Base-by-base conservation (phyloP, 2,888 invertebrate genomes). In the Leuctra nigra region DNA sequence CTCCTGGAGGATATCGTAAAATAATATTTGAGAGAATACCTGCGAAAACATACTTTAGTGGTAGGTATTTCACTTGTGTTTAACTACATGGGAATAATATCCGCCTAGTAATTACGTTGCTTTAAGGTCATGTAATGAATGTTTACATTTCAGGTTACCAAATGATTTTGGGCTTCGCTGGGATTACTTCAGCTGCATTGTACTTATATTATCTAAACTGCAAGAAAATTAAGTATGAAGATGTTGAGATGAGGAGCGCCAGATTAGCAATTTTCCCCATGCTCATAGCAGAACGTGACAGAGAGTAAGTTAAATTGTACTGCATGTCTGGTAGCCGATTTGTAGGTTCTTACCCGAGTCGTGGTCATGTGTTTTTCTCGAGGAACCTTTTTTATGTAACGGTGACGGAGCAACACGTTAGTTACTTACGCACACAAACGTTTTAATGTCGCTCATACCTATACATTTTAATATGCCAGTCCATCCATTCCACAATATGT, bases 1-100 rank as follows among this genome's bases (percentile, higher is more conserved):
- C 97, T 61, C 74, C 80, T 55, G 95, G 95, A 68, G 97, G 97
- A 64, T 97, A 94, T 71, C 78, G 81, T 62, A 80, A 86, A 18
- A 86, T 95, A 62, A 79, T 79, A 47, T 87, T 73, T 68, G 77
- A 80, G 64, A 78, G 91, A 66, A 72, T 86, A 46, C 87, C 87
- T 29, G 81, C 87, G n/a, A 87, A 79, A 72, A 72, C 75, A 59
- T 83, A 78, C 67, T 84, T 88, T 62, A 79, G 79, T 63, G 86
- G 89, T 87, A 75, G 70, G 7, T 16, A 39, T 18, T n/a, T 6
- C 6, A 39, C 7, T 39, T 18, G 6, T 18, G 39, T 39, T 39
- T 7, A 18, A 16, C 3, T 13, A 36, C 36, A 18, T 16, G 16
- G 2, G 18, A n/a, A 9, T 18, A 20, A 7, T 29, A 29, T 11